Base-by-base conservation (phyloP, 1,140 invertebrate species). In the Trichoplusia ni region DNA sequence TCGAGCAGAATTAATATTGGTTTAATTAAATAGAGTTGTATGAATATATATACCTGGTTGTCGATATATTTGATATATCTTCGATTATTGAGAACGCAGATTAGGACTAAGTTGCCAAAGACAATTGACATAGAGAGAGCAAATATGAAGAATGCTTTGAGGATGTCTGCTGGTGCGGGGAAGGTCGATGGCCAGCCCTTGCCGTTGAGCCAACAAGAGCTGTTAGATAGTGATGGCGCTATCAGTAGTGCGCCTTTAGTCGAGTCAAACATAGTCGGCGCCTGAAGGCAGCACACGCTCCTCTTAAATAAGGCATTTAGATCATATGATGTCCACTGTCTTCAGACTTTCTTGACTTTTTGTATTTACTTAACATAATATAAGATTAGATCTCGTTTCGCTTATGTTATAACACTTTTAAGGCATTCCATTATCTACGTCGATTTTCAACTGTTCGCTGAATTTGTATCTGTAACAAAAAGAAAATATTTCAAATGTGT, bases 31-130 rank as follows among this genome's bases (percentile, higher is more conserved):
- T 25, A 25, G 2, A 37, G 16, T 7, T n/a, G 1, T 31, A 56
- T 29, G 9, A 27, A 29, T 51, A 29, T 61, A 40, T 47, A 49
- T 87, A 96, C 95, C 94, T 96, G 95, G 74, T 95, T 94, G 82
- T 96, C 95, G 67, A 97, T 96, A 81, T 96, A 96, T 80, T 95
- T 95, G 64, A 94, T 93, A 82, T 96, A 97, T 54, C 95, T 91
- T 16, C 94, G 91, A 81, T 94, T 96, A 84, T 96, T 97, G 71
- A 97, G 93, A 11, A 97, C 95, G 67, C 95, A 94, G 64, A 97
- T 96, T n/a, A 96, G 92, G 40, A 96, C 86, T 8, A 95, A 88
- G 85, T 97, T 97, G 13, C 95, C 95, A 6, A 93, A 92, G 11
- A 96, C 92, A 56, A 96, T 95, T 8, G 94, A 94, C 76, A 95